Conservation (phyloP, 2,797 vertebrate species). For the Poecile montanus region DNA sequence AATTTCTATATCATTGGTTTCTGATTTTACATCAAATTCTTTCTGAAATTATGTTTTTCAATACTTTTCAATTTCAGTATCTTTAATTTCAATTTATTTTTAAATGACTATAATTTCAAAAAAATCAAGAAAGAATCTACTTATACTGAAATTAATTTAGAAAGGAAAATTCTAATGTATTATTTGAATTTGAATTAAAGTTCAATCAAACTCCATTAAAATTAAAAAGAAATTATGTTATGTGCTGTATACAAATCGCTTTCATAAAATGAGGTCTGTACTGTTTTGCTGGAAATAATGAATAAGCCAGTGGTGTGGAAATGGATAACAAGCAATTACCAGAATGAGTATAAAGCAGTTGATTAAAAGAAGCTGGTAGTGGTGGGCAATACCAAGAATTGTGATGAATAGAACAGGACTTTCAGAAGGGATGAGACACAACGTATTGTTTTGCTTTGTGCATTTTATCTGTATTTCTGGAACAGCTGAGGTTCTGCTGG, state of each 20-base stretch:
- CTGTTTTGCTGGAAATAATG: slow-evolving; percentile 39
- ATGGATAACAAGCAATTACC: slow-evolving; percentile 47
- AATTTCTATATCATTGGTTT: not conserved
- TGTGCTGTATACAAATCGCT: not conserved
- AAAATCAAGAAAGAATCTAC: not conserved
- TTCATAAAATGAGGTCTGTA: not conserved
- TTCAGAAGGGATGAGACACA: slow-evolving; percentile 46
- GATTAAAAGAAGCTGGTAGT: slow-evolving; percentile 63
- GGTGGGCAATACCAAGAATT: slow-evolving; percentile 47
- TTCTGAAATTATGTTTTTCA: not conserved
- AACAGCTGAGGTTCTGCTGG: slow-evolving; percentile 40
- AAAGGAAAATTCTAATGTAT: not conserved
- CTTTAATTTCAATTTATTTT: not conserved
- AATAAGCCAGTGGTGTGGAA: slow-evolving; percentile 17
- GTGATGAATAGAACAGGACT: slow-evolving; percentile 44
- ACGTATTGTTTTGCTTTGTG: slow-evolving; percentile 35
- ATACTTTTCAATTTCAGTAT: not conserved
- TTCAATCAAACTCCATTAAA: not conserved
- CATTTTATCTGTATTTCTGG: slow-evolving; percentile 59
- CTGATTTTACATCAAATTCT: not conserved
- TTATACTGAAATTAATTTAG: not conserved
- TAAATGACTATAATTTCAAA: not conserved
- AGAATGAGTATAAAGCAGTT: slow-evolving; percentile 43
- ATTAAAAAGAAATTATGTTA: not conserved
- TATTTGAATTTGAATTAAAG: not conserved